Evolutionary conservation across 2,797 vertebrate species (phyloP), one percentile per base, ranked within the genome.

Genomic region (Gastrophryne carolinensis): DNA sequence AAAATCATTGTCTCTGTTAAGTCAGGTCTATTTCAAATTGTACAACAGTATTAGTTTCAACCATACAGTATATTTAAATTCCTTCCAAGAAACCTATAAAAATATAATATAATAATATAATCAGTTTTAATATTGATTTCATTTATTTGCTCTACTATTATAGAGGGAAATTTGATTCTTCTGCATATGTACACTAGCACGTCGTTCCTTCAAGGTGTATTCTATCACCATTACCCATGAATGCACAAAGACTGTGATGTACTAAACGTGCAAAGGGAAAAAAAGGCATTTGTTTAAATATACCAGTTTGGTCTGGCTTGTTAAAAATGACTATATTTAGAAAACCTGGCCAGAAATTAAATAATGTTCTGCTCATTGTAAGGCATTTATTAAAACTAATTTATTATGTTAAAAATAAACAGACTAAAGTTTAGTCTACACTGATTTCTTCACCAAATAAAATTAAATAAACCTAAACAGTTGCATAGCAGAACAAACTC

Each of bases 351-450:
- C 73, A 76, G 57, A 63, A 47, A 15, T 52, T 52, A 76, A 62
- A 69, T 64, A 30, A 77, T 70, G 65, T 78, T 78, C 75, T 67
- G 10, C 21, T 57, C 26, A 44, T 47, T 15, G 37, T 13, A 3
- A 34, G 12, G 30, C 15, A 9, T 23, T 58, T 74, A n/a, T 17
- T 54, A 26, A 37, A 4, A 13, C 30, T 39, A 23, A 66, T 50
- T 64, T 72, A 72, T 78, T 78, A 65, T 23, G 30, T 52, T 57
- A 6, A 71, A 67, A 58, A 39, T 78, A 71, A 78, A 71, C 29
- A 57, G 60, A 65, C 21, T 75, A 4, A 35, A 71, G 75, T 77
- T 77, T 78, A 71, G 75, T 78, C 75, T 78, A 41, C 30, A 39
- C 15, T 17, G 15, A 37, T 76, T 70, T 69, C 57, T 50, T 47